Evolutionary conservation across 2,888 invertebrate genomes (phyloP), one percentile per base, ranked within the genome.

Genomic region (Ferrisia virgata): DNA sequence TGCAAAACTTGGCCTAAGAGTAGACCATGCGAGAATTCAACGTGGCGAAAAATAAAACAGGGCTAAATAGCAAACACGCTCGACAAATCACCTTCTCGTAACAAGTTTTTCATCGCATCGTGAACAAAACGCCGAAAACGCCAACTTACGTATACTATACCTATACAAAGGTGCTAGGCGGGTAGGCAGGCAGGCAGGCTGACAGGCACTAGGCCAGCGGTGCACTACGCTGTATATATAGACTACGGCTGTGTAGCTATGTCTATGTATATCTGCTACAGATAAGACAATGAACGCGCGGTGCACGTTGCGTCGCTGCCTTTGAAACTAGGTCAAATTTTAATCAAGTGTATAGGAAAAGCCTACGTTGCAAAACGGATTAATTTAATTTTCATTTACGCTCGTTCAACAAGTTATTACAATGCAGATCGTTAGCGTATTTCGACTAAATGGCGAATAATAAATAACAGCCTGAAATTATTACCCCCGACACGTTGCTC

Each of bases 341-440:
- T 28, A 25, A 13, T 25, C 28, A 28, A 64, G 28, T 25, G n/a
- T n/a, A n/a, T n/a, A 64, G 58, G 58, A 64, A 64, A 64, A 64
- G 58, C 58, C 58, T 64, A 2, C 58, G 58, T 64, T 64, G 58
- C 58, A 64, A 64, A 64, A 64, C 58, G 58, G 58, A 64, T 64
- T 64, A 64, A 64, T 64, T 64, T 28, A 64, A 64, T 64, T 64
- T 64, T 64, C 58, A 64, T 64, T 64, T 64, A 64, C 58, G 58
- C 33, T 72, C 72, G 33, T 72, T 72, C 72, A 72, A 72, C 72
- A 72, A 72, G 72, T 72, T 72, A 72, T 72, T 72, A 72, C 33
- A 33, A 72, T 33, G 72, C 58, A 64, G 58, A 64, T 64, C 58
- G 58, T 64, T 64, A 64, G 72, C 72, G 72, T 33, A 72, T 72